These are phyloP conservation scores for Rynchops niger DNA, from an alignment of 2,113 vertebrate genomes.

Conservation along the genomic window DNA sequence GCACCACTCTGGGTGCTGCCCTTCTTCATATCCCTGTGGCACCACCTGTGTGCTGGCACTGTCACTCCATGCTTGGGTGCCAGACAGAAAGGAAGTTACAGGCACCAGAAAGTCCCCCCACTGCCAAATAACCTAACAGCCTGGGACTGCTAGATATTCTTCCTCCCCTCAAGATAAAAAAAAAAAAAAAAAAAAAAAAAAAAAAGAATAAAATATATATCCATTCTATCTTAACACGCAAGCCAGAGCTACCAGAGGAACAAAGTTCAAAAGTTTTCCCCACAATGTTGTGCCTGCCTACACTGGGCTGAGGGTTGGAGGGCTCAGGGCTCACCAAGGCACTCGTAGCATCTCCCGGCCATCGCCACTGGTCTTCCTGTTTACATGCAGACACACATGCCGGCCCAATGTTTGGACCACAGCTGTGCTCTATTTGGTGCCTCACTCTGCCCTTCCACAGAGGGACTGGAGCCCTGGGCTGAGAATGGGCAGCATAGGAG, in stretches of 20 bases:
- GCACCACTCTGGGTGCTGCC: neutral
- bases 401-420: neutral
- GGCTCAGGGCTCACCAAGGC: neutral
- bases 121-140: neutral
- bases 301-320: fast-evolving
- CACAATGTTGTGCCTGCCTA: fast-evolving
- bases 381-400: fast-evolving
- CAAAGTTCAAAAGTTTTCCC: neutral
- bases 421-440: neutral
- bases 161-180: neutral
- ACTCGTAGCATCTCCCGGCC: neutral
- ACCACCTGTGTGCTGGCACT: fast-evolving
- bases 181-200: neutral
- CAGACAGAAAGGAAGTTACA: neutral
- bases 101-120: neutral
- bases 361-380: neutral
- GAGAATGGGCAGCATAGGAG: neutral
- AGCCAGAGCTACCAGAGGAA: neutral
- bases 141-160: neutral
- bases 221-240: neutral
- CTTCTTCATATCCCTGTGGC: fast-evolving
- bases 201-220: neutral
- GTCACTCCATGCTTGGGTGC: neutral
- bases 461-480: neutral
- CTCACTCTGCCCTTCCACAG: neutral